phyloP scores from a whole-genome alignment of 2,888 invertebrate species.

The Caenorhabditis sulstoni region DNA sequence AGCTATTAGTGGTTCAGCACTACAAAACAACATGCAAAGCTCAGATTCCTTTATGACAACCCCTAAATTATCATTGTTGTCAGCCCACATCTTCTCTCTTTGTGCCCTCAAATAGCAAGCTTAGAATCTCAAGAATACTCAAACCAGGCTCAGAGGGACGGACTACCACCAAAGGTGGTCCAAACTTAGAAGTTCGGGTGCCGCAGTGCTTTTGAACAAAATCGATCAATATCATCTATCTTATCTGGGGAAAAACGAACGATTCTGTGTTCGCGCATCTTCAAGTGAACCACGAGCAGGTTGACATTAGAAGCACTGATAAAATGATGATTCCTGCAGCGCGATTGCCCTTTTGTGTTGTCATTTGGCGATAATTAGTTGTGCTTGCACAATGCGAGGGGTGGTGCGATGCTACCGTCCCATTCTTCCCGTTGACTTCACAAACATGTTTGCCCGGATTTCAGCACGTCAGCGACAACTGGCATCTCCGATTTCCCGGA shows the following conservation, averaged over 20 bases:
- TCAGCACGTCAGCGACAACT: slow-evolving; percentile 74
- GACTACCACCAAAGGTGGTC: too few species aligned
- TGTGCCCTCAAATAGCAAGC: neutral
- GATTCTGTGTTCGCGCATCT: too few species aligned
- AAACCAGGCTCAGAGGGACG: too few species aligned
- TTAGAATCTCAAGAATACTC: too few species aligned
- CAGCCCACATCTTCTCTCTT: neutral
- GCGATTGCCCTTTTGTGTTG: slow-evolving; percentile 18
- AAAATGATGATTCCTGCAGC: slow-evolving; percentile 35
- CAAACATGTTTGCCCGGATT: slow-evolving; percentile 55
- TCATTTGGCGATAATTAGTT: slow-evolving; percentile 19
- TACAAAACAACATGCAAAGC: slow-evolving; percentile 11
- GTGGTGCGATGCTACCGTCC: slow-evolving; percentile 22
- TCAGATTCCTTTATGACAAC: neutral
- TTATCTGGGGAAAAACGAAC: too few species aligned
- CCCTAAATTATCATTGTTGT: slow-evolving; percentile 33
- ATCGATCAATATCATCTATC: too few species aligned
- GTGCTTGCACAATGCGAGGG: neutral
- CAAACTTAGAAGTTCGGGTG: too few species aligned
- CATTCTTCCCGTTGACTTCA: neutral
- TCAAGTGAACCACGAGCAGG: neutral
- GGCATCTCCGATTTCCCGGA: slow-evolving; percentile 74
- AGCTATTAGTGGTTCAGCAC: too few species aligned
- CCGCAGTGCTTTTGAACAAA: too few species aligned
- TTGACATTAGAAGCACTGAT: slow-evolving; percentile 12